Percentiles rank a stretch among this genome's conserved stretches.
These are phyloP conservation scores for Dascyllus trimaculatus DNA, from an alignment of 2,113 vertebrate species.

Conservation along the genomic window DNA sequence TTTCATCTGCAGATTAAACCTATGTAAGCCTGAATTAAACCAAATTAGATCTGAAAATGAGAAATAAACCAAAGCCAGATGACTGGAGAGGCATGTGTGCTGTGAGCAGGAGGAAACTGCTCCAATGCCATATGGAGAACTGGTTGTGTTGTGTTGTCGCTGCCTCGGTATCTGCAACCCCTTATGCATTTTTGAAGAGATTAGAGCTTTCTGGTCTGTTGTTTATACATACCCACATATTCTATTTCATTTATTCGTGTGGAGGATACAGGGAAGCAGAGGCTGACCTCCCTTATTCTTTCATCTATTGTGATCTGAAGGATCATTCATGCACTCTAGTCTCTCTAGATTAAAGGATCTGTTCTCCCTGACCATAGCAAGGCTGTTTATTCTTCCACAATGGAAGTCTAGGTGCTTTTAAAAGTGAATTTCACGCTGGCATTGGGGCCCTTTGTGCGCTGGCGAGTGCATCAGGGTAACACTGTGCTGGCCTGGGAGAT, in stretches of 20 bases:
- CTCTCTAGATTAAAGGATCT: constrained; percentile 74
- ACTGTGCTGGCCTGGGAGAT: constrained; percentile 68
- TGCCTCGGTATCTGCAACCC: constrained; percentile 24
- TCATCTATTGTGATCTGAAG: constrained; percentile 79
- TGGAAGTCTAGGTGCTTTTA: constrained; percentile 68
- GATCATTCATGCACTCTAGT: constrained; percentile 64
- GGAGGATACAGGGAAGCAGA: constrained; percentile 34
- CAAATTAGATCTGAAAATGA: constrained; percentile 78
- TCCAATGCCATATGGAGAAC: constrained; percentile 42
- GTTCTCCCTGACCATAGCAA: constrained; percentile 49
- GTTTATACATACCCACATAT: constrained; percentile 54
- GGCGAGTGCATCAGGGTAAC: constrained; percentile 60
- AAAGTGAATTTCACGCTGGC: constrained; percentile 68
- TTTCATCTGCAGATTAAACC: constrained; percentile 81
- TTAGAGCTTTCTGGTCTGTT: constrained; percentile 31
- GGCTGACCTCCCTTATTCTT: constrained; percentile 56
- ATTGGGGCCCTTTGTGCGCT: constrained; percentile 63
- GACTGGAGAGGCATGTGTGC: constrained; percentile 38
- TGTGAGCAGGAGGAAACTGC: constrained; percentile 27
- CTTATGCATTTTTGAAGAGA: constrained; percentile 47
- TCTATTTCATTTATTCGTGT: constrained; percentile 35
- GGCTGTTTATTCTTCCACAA: constrained; percentile 71
- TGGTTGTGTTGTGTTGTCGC: constrained; percentile 30
- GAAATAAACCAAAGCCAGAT: constrained; percentile 71
- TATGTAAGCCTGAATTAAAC: constrained; percentile 76